Base-by-base conservation (phyloP, 2,888 invertebrate genomes). In the Lathronympha strigana region DNA sequence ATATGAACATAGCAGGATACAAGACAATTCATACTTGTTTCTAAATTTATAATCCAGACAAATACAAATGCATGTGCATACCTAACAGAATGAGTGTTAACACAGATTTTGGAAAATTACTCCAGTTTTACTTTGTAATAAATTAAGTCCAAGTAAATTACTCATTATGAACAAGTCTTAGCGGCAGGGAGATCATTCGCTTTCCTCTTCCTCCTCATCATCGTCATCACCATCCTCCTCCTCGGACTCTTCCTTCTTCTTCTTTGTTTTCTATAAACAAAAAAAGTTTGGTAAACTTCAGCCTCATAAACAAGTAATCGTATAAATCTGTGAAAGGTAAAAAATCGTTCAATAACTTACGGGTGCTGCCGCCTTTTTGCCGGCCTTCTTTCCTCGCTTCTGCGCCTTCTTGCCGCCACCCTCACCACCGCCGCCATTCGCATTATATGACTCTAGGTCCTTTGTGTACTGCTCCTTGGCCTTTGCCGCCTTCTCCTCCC, bases 391-490 rank as follows among this genome's bases (percentile, higher is more conserved):
- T 77, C 93, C 93, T 80, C 93, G 90, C 83, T 94, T 94, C 74
- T 91, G 91, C 76, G 92, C 92, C 81, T 93, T 93, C 74, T 93
- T 94, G 43, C 82, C 85, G 61, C 84, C 87, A 64, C 86, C 92
- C 69, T 93, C 94, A 64, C 93, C 93, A 66, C 93, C 93, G 67
- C 95, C 95, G 40, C 96, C 96, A 69, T 95, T 95, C 23, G 95
- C 96, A 82, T 96, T 96, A 86, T 97, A 99, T 78, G 97, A 98
- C 81, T 96, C 96, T 93, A 99, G 95, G 61, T 96, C 97, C 80
- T 94, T 95, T 63, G 95, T 94, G 86, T 99, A 99, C 67, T 97
- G 96, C 82, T 97, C 96, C 89, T 98, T 99, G 51, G 96, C 96
- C 85, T 96, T 95, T 17, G 94, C 95, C 4, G 97, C 97, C 85